Base-by-base conservation (phyloP, 2,797 vertebrate genomes). In the Pygocentrus nattereri region DNA sequence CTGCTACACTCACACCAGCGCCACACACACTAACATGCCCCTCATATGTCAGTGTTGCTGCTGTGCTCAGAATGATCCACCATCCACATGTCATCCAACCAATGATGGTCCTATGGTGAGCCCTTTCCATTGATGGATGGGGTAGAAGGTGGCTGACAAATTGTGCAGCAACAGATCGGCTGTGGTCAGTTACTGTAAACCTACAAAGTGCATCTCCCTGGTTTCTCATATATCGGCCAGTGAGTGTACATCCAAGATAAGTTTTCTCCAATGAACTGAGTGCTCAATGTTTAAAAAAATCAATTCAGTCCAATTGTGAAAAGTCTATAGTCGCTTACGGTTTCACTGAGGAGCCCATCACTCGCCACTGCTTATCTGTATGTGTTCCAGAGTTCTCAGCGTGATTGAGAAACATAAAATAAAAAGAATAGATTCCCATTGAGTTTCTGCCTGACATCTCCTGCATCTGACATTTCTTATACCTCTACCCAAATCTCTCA, bases 381-480 rank as follows among this genome's bases (percentile, higher is more conserved):
- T 38, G 34, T 21, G 12, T 23, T 67, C 64, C 25, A 44, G 21
- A 52, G n/a, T n/a, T n/a, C n/a, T n/a, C n/a, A n/a, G 49, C 50
- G n/a, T 78, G 61, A 74, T 23, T 82, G 61, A 27, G 8, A 56
- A 44, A 56, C 27, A 73, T 34, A 67, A 19, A 72, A 68, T 18
- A 38, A 59, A 74, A 61, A 8, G 34, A 64, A 58, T 56, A 5
- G 18, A 69, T 79, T 70, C 77, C 44, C 56, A 84, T 74, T 23
- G n/a, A 68, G 62, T 49, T 74, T 77, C 69, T 70, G 30, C 64
- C 34, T 21, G 41, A n/a, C 30, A 49, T 23, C 23, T 74, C 54
- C 69, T 34, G 27, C 67, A 84, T 65, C n/a, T n/a, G n/a, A n/a
- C n/a, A 38, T 49, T 78, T 74, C 74, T 84, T 71, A 61, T 84